Base-by-base conservation (phyloP, 2,888 invertebrate genomes). In the Sinelater perroti region DNA sequence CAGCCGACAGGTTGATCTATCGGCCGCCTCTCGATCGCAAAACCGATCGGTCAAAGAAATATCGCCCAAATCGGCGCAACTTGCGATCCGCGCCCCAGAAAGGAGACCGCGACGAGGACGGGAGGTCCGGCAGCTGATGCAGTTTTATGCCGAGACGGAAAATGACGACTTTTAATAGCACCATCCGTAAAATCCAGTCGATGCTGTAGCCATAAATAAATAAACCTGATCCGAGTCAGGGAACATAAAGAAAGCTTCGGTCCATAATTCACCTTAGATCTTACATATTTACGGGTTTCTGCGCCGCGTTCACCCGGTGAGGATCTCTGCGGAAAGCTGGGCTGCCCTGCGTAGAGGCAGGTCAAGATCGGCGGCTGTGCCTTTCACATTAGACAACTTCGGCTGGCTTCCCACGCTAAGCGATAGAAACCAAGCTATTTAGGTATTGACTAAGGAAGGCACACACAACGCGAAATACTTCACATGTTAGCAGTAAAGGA, bases 171-270 rank as follows among this genome's bases (percentile, higher is more conserved):
- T 56, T 54, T 54, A 56, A 59, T 54, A 60, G 50, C 47, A 62
- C 57, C 38, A 57, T 62, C 54, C 59, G 58, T 61, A 61, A 63
- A 61, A 61, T 55, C 55, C 60, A 65, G 54, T 61, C 62, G 58
- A 65, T 59, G 61, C 59, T 52, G 64, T 55, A 63, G 66, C 65
- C 67, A 70, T 70, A 70, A 70, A 70, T 70, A 70, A 69, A 70
- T 68, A 70, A 68, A 70, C 67, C 67, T 66, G 69, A 69, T 67
- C 63, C 65, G 66, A 66, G 62, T 54, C 61, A 58, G 52, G 59
- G 66, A 70, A 69, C 71, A 71, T 71, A 72, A 71, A 70, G 70
- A 69, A 72, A 67, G 64, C 67, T 69, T 72, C 69, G 70, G 67
- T 62, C 65, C 69, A 70, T 72, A 72, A 72, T 62, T 72, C 71